A percentile compares a stretch with the other conserved stretches of the same genome.
phyloP scores from a whole-genome alignment of 92 coral and sea anemone genomes.

The Bergia sp. region DNA sequence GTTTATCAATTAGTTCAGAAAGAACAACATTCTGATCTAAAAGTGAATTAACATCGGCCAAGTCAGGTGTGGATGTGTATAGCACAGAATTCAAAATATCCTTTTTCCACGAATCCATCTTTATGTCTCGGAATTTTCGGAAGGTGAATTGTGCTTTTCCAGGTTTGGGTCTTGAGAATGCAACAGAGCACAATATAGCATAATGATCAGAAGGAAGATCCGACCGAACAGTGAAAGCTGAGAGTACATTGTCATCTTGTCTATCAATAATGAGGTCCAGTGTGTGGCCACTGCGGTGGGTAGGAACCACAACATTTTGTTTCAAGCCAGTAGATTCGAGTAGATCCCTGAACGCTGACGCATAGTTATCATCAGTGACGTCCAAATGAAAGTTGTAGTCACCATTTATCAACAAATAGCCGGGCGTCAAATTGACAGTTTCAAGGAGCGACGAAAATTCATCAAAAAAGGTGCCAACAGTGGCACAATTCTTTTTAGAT shows the following conservation, averaged over 20 bases:
- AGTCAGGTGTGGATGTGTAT: no score
- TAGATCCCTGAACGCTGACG: neutral
- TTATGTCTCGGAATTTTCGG: slow-evolving; percentile 6
- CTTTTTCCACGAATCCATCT: no score
- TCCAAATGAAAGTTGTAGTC: slow-evolving; percentile 7
- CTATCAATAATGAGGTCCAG: no score
- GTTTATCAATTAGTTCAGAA: no score
- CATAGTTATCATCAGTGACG: neutral
- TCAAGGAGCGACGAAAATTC: slow-evolving; percentile 20
- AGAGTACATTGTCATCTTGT: slow-evolving; percentile 38
- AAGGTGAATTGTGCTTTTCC: slow-evolving; percentile 13
- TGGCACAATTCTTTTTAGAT: neutral
- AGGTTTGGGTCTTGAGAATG: slow-evolving; percentile 27
- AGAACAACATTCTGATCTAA: no score
- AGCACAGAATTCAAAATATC: no score
- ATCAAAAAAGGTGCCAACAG: neutral
- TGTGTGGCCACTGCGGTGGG: neutral
- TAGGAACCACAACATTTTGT: neutral
- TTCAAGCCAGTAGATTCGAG: slow-evolving; percentile 1
- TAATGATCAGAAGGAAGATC: slow-evolving; percentile 41
- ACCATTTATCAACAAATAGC: slow-evolving; percentile 14
- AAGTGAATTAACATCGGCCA: no score
- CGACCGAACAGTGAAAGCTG: slow-evolving; percentile 14
- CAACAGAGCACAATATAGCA: slow-evolving; percentile 32
- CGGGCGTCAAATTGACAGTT: neutral